Evolutionary conservation across 2,888 invertebrate species (phyloP).

Genomic region (Ommatoiulus sabulosus): DNA sequence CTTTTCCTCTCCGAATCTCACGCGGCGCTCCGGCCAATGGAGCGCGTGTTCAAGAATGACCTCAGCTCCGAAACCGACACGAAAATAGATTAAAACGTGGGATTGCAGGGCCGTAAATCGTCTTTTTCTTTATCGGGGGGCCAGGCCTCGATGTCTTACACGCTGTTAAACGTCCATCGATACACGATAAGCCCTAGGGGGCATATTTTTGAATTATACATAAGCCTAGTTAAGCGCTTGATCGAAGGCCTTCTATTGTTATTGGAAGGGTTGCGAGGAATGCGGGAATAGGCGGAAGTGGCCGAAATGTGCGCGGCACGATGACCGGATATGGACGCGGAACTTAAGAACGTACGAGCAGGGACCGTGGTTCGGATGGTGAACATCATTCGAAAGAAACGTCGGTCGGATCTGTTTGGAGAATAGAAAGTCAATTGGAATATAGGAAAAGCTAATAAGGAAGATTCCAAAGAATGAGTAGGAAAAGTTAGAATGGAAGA

Average conservation of each 20-base stretch:
- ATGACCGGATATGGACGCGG: background rate
- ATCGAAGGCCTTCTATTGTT: background rate
- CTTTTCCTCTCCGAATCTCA: background rate
- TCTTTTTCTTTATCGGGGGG: background rate
- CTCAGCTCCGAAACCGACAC: background rate
- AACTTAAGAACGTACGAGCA: background rate
- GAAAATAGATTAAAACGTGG: constrained; percentile 24
- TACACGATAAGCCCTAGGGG: background rate
- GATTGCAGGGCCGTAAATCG: constrained; percentile 26
- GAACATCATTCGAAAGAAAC: no score
- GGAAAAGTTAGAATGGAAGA: no score
- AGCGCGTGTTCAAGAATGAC: background rate
- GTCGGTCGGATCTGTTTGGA: no score
- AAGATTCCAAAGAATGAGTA: no score
- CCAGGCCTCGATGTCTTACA: constrained; percentile 19
- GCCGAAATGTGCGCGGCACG: background rate
- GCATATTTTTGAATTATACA: background rate
- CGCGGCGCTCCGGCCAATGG: background rate
- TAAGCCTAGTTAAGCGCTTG: background rate
- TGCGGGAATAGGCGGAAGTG: background rate
- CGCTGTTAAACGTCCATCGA: constrained; percentile 13
- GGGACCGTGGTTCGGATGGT: no score
- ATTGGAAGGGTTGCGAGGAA: background rate
- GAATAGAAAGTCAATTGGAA: no score
- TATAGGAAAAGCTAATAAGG: no score